Evolutionary conservation across 1,140 invertebrate genomes (phyloP), one percentile per base, ranked within the genome.

Genomic region (Drosophila subobscura): DNA sequence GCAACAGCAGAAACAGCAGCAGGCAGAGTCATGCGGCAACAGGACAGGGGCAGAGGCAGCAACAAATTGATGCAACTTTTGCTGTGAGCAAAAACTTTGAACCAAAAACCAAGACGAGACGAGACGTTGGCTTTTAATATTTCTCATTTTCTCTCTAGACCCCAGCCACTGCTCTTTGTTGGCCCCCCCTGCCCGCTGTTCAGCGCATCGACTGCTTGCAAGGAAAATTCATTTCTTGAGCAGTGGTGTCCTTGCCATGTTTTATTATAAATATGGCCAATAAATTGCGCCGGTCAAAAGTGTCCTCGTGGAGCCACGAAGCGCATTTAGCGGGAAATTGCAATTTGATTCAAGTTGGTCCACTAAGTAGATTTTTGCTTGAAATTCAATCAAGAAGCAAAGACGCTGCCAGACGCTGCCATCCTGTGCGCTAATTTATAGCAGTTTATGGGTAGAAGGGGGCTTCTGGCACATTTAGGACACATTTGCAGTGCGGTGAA

Each of bases 201-300:
- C 49, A 40, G 25, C 63, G 25, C 25, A 5, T 6, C 1, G 16
- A 27, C 25, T 20, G 16, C 16, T 20, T 20, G 5, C 25, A 27
- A 27, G 5, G 25, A 27, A 27, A 6, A 27, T 27, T 27, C 33
- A 12, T 12, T 37, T 37, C 12, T 4, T 3, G 8, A 1, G 33
- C 33, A 37, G 33, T 68, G 16, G 40, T 25, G 23, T 33, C 64
- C 64, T 84, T 51, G n/a, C 16, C 79, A 78, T 86, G 77, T 71
- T 81, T 79, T 79, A 60, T 77, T 61, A 86, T 85, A 86, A 80
- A 85, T 85, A 85, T 86, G 74, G 83, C 77, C 83, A 86, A 86
- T 86, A 86, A 86, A 86, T 88, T 78, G 71, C 44, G 20, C 70
- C 41, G 67, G 56, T 64, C 64, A 71, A 80, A 57, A 53, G 81